These are phyloP conservation scores for Tyto alba DNA, from an alignment of 2,113 vertebrate genomes.

Conservation along the genomic window DNA sequence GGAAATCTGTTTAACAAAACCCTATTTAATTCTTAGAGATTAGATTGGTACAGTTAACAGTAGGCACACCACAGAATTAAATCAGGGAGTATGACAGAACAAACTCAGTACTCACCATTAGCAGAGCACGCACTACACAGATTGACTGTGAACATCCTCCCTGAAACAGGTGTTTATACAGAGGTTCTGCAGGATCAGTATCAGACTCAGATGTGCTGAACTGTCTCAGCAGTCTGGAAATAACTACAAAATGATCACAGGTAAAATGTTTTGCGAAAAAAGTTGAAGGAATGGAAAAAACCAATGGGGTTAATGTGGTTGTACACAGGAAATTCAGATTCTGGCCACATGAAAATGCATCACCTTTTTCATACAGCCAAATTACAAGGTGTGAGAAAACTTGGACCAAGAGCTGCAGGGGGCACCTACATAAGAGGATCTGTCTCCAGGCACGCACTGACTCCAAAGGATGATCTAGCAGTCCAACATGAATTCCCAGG, in stretches of 20 bases:
- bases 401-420: neutral
- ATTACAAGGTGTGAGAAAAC: neutral
- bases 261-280: neutral
- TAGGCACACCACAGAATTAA: neutral
- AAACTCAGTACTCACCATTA: neutral
- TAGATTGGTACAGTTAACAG: neutral
- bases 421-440: neutral
- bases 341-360: neutral
- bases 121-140: neutral
- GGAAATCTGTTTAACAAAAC: neutral
- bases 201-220: neutral
- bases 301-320: neutral
- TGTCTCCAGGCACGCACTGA: neutral
- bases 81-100: neutral
- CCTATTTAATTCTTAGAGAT: neutral
- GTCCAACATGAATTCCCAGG: neutral
- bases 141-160: neutral
- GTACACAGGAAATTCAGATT: neutral
- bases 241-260: neutral
- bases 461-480: neutral
- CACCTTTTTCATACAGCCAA: neutral
- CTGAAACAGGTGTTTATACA: neutral
- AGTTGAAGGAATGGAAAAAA: neutral
- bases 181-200: neutral
- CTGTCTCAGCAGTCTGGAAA: neutral